These are phyloP conservation scores for Arge pagana DNA, from an alignment of 2,888 invertebrate species.

Conservation along the genomic window DNA sequence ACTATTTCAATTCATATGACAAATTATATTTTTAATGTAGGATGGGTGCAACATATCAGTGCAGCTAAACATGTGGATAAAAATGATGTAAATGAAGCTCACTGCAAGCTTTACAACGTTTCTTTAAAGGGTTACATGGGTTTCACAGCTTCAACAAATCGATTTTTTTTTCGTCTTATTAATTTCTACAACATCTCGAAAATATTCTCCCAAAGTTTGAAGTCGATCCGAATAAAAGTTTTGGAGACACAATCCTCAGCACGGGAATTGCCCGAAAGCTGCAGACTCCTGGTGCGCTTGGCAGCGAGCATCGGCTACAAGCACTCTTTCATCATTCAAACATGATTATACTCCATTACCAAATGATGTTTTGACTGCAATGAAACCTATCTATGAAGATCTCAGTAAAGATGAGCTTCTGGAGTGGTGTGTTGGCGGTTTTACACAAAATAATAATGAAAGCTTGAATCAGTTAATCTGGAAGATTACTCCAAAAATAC, in stretches of 20 bases:
- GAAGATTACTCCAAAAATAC: constrained; percentile 13
- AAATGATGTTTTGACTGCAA: constrained; percentile 33
- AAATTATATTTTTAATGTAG: no score
- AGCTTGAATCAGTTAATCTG: neutral
- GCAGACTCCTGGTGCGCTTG: constrained; percentile 29
- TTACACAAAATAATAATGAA: constrained; percentile 47
- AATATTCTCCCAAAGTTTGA: constrained; percentile 28
- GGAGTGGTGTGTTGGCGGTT: constrained; percentile 43
- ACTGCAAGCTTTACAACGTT: no score
- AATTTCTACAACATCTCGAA: constrained; percentile 26
- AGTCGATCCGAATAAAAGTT: constrained; percentile 29
- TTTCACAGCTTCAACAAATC: constrained; percentile 25
- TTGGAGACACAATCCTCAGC: constrained; percentile 32
- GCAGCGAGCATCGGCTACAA: constrained; percentile 28
- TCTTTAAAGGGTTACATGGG: constrained; percentile 28
- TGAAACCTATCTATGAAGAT: constrained; percentile 42
- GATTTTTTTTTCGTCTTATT: constrained; percentile 19
- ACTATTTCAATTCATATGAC: no score
- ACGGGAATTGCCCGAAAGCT: constrained; percentile 38
- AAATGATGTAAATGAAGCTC: no score
- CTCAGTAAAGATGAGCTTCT: constrained; percentile 41
- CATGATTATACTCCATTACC: constrained; percentile 35
- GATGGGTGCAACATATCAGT: no score
- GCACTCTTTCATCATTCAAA: constrained; percentile 24
- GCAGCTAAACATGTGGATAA: no score